phyloP scores from a whole-genome alignment of 2,113 vertebrate genomes.

The Aegithalos caudatus region DNA sequence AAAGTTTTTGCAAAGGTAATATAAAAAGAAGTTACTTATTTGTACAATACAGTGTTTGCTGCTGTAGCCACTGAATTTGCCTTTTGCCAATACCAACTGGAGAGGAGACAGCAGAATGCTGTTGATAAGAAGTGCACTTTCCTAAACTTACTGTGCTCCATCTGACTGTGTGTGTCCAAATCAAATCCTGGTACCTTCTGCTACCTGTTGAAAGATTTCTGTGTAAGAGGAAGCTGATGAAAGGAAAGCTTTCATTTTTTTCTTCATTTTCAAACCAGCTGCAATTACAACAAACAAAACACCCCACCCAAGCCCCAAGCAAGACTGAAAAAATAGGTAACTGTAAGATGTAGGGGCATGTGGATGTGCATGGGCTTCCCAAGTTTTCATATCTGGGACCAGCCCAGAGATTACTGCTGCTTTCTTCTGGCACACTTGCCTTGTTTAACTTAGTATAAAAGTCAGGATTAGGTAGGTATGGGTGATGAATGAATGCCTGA shows the following conservation, averaged over 20 bases:
- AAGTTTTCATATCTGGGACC: neutral
- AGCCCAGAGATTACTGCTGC: neutral
- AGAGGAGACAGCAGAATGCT: neutral
- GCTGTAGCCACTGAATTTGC: neutral
- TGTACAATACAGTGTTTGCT: neutral
- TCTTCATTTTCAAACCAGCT: neutral
- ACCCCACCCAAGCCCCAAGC: neutral
- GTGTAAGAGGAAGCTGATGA: neutral
- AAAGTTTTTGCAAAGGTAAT: slow-evolving; percentile 98
- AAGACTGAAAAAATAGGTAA: neutral
- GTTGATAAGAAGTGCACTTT: neutral
- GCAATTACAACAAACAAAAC: neutral
- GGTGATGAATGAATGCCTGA: neutral
- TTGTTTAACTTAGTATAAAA: neutral
- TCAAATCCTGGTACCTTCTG: neutral
- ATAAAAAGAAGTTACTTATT: neutral
- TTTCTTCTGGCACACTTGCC: neutral
- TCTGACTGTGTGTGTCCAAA: neutral
- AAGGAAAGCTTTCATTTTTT: neutral
- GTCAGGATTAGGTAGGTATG: neutral
- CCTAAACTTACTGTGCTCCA: neutral
- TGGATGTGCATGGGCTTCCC: neutral
- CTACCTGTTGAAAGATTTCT: neutral
- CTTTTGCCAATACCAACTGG: neutral
- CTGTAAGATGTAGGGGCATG: neutral